Evolutionary conservation across 2,888 invertebrate species (phyloP).

Genomic region (Steinernema carpocapsae): DNA sequence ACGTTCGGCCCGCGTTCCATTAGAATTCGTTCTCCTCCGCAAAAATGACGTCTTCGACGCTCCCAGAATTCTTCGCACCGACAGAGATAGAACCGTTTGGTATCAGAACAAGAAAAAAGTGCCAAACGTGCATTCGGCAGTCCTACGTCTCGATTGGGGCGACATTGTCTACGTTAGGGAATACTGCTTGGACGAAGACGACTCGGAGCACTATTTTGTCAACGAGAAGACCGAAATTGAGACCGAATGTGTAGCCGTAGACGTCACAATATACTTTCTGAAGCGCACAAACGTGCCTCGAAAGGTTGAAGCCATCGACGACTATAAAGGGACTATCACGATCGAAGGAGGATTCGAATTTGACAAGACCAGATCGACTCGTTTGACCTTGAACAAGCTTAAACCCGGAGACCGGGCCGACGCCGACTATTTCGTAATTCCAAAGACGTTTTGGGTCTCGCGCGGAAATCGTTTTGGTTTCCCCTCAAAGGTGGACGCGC

Average conservation of each 20-base stretch:
- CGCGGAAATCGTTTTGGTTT: background rate
- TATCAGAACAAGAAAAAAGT: background rate
- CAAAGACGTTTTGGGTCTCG: background rate
- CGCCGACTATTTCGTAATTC: background rate
- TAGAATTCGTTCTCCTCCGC: background rate
- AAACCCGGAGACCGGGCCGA: background rate
- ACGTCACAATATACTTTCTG: background rate
- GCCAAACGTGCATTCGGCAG: background rate
- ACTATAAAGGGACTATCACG: background rate
- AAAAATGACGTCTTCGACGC: background rate
- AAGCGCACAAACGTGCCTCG: background rate
- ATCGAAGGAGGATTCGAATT: constrained; percentile 5
- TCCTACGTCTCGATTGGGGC: constrained; percentile 5
- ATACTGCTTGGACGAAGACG: background rate
- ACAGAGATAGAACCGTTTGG: background rate
- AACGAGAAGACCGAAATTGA: background rate
- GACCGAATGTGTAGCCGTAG: background rate
- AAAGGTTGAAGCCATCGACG: background rate
- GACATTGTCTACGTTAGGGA: background rate
- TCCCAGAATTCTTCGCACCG: background rate
- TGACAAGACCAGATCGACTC: background rate
- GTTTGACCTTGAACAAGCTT: background rate
- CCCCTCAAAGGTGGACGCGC: background rate
- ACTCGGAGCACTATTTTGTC: background rate
- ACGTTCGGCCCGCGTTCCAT: background rate